These are phyloP conservation scores for Capreolus pygargus DNA, from an alignment of 2,113 vertebrate genomes.

Conservation along the genomic window DNA sequence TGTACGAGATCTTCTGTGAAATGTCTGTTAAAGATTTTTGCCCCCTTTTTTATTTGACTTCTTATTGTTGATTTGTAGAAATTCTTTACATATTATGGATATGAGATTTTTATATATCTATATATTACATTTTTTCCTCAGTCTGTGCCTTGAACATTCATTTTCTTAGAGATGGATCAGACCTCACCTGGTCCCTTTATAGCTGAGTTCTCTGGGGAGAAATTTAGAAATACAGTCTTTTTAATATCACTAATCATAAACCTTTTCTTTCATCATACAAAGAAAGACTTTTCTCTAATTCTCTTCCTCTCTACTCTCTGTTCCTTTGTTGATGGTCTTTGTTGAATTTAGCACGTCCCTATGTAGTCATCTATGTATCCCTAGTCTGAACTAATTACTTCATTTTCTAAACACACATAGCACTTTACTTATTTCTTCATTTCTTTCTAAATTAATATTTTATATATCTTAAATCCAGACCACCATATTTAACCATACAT, in stretches of 20 bases:
- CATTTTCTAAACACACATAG: neutral
- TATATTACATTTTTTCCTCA: neutral
- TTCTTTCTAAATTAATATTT: neutral
- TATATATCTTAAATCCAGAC: neutral
- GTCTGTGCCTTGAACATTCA: neutral
- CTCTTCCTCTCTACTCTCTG: neutral
- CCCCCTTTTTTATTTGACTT: neutral
- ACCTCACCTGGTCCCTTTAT: neutral
- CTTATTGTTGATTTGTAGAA: neutral
- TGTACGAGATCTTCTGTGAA: neutral
- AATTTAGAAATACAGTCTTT: neutral
- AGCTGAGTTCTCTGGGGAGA: neutral
- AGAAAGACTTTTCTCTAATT: neutral
- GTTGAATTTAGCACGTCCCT: neutral
- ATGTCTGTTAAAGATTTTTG: neutral
- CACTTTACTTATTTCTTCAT: neutral
- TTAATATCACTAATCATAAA: neutral
- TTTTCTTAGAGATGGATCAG: neutral
- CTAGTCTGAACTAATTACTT: neutral
- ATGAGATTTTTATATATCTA: neutral
- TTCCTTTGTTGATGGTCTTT: neutral
- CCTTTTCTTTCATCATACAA: neutral
- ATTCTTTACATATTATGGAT: neutral
- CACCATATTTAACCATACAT: neutral
- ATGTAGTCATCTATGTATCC: neutral